Evolutionary conservation across 37 sponge, comb jelly and placozoan genomes (phyloP), one percentile per base, ranked within the genome.

Genomic region (Theonella swinhoei): DNA sequence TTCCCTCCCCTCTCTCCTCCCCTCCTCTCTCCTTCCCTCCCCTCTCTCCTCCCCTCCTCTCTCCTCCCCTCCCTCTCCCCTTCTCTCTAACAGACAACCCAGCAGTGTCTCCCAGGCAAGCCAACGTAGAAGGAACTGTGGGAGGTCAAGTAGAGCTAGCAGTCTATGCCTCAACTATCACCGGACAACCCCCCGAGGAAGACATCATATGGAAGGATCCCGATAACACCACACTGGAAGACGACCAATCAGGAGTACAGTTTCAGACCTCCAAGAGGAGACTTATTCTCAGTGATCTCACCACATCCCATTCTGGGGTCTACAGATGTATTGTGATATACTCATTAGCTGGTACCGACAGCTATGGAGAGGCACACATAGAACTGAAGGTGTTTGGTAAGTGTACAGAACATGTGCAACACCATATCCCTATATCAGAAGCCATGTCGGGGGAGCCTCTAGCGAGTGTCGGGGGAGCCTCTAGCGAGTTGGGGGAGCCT

Each of bases 11-110:
- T 73, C 35, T 28, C 72, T 70, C 61, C 23, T 1, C 65, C 70
- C 77, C 24, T 65, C 71, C 72, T 83, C 84, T 83, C 42, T 83
- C 28, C 54, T 39, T 62, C 30, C 34, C 37, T 26, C 31, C 71
- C 62, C 19, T 19, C 39, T 39, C 39, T 3, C 47, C 26, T 31
- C 42, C 38, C 4, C 70, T 25, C 31, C 63, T 43, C 19, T 28
- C 37, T 30, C 59, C 31, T 31, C 33, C 74, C 31, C 42, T 83
- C 75, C 61, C 41, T 74, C 84, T 25, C 8, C 33, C 72, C 41
- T 37, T 59, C 39, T 41, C 70, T 38, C 38, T 64, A 4, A 28
- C 67, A 63, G 65, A 25, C 34, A 58, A 42, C 69, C 62, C 80
- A 9, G 74, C 74, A 2, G 29, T 73, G 29, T 1, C 3, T 23